These are phyloP conservation scores for Pandemis corylana DNA, from an alignment of 2,888 invertebrate species.

Conservation along the genomic window DNA sequence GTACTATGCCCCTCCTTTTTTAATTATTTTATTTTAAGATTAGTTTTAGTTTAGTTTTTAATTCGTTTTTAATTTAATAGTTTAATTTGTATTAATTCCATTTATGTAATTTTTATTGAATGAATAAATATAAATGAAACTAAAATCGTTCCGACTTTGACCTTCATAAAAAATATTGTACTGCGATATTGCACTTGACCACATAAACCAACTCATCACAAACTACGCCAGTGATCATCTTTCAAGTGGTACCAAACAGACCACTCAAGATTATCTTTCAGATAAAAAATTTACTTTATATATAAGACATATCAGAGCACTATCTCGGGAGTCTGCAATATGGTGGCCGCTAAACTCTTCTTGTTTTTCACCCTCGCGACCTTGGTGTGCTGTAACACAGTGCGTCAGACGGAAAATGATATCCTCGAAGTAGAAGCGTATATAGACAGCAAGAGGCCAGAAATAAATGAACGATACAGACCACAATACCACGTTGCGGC, in stretches of 20 bases:
- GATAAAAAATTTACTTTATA: constrained; percentile 34
- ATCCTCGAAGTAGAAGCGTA: constrained; percentile 65
- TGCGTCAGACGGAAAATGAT: constrained; percentile 50
- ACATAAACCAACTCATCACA: constrained; percentile 4
- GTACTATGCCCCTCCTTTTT: too few relatives aligned
- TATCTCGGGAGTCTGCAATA: constrained; percentile 14
- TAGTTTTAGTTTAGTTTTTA: too few relatives aligned
- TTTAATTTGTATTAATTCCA: too few relatives aligned
- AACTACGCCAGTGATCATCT: constrained; percentile 17
- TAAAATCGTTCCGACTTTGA: neutral
- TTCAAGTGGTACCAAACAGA: constrained; percentile 38
- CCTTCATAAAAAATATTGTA: constrained; percentile 2
- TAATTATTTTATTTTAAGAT: too few relatives aligned
- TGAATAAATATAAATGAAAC: neutral
- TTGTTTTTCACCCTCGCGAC: constrained; percentile 51
- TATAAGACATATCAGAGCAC: constrained; percentile 24
- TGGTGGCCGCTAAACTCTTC: constrained; percentile 35
- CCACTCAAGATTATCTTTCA: constrained; percentile 30
- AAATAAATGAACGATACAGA: constrained; percentile 69
- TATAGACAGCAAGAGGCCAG: constrained; percentile 61
- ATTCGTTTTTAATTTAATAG: too few relatives aligned
- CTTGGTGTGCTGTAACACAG: constrained; percentile 48
- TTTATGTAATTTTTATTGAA: too few relatives aligned
- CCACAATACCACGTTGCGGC: constrained; percentile 72
- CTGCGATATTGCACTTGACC: constrained; percentile 8